phyloP scores from a whole-genome alignment of 1,140 invertebrate species.

The Ridgeia piscesae region DNA sequence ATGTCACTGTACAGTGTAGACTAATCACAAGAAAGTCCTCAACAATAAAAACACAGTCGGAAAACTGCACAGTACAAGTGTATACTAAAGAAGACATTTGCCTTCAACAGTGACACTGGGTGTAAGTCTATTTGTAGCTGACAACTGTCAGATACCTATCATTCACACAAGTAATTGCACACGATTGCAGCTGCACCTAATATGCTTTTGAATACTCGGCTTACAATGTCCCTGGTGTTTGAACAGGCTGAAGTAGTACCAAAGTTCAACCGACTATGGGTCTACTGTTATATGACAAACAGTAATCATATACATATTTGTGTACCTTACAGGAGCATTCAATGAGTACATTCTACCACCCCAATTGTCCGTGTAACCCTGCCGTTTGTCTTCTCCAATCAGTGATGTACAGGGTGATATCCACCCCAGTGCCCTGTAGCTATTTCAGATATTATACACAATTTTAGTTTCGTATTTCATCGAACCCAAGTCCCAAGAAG shows the following conservation, averaged over 20 bases:
- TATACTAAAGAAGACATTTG: background rate
- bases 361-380: too few relatives aligned
- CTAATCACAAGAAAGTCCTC: too few relatives aligned
- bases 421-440: background rate
- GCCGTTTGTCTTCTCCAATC: background rate
- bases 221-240: background rate
- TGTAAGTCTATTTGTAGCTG: background rate
- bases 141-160: background rate
- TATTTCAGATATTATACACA: background rate
- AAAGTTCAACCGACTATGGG: background rate
- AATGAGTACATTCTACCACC: background rate
- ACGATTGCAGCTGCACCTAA: background rate
- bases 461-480: background rate
- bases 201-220: background rate
- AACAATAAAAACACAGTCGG: background rate
- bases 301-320: background rate
- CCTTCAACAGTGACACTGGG: background rate
- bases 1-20: background rate
- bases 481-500: background rate
- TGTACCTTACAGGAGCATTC: background rate
- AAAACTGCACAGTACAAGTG: too few relatives aligned
- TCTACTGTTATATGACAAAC: background rate
- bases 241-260: background rate
- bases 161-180: background rate
- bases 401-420: too few relatives aligned